Base-by-base conservation (phyloP, 2,888 invertebrate genomes). In the Stenichneumon culpator region DNA sequence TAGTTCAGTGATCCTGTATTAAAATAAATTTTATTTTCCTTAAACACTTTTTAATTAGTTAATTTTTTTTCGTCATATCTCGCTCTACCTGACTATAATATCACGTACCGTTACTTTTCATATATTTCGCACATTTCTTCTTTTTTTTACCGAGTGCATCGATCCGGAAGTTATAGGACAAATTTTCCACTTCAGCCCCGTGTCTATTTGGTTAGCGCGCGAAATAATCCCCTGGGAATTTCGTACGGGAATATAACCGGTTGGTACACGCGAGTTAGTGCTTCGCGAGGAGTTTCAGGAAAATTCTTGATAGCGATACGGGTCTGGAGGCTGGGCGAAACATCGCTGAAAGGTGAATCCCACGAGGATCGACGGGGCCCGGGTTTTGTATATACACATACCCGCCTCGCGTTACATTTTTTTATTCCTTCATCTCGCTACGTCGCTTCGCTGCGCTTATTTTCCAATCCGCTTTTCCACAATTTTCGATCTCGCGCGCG, bases 361-460 rank as follows among this genome's bases (percentile, higher is more conserved):
- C 85, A 72, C 85, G 85, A 67, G 82, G 72, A 85, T 82, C 70
- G 67, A 75, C 75, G 57, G 67, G 36, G 82, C 47, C 32, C 16
- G 32, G 70, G 65, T 60, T 74, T 60, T 25, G 36, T 32, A 63
- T n/a, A 9, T 32, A 50, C 32, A 16, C 44, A 16, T 16, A 16
- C 63, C 47, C 57, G 57, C 11, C 47, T 54, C 47, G 68, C 68
- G 78, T 78, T 79, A 84, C 73, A 73, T 81, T 74, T 32, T 32
- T 63, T 63, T 28, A 32, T 63, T 32, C 28, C 63, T 47, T 69
- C 60, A 74, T 65, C 52, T 57, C 9, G 25, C 69, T 57, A 63
- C 47, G 32, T 73, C 78, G 69, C 63, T 47, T 68, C 68, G 32
- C 19, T 73, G 78, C 39, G 69, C 79, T 82, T 82, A 63, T 32